These are phyloP conservation scores for Dolomedes plantarius DNA, from an alignment of 2,888 invertebrate genomes.

Conservation along the genomic window DNA sequence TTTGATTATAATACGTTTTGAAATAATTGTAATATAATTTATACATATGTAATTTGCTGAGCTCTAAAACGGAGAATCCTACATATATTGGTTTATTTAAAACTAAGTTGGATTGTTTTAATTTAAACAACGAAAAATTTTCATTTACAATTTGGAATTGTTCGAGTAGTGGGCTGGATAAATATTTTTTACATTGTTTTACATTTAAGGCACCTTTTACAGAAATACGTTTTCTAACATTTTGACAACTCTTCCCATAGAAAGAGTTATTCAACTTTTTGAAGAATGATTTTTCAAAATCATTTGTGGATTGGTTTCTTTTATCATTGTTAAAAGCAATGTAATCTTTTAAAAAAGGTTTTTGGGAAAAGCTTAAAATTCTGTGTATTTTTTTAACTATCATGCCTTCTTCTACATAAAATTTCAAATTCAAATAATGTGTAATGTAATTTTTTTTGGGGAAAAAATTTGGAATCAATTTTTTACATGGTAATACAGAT, in stretches of 20 bases:
- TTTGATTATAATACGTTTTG: not conserved
- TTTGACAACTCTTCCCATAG: constrained; percentile 23
- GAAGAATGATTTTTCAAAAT: constrained; percentile 15
- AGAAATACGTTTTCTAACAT: constrained; percentile 11
- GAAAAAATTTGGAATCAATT: not conserved
- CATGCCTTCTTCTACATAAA: constrained; percentile 24
- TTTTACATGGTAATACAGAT: not conserved
- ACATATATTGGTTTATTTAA: constrained; percentile 32
- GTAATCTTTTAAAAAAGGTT: constrained; percentile 17
- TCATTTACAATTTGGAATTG: constrained; percentile 33
- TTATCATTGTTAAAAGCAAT: constrained; percentile 30
- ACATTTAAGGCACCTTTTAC: constrained; percentile 29
- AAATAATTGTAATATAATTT: not conserved
- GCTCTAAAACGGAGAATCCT: constrained; percentile 15
- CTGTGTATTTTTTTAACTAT: constrained; percentile 30
- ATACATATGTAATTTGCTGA: not conserved
- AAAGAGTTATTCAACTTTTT: constrained; percentile 23
- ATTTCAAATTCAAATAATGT: constrained; percentile 39
- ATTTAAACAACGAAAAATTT: constrained; percentile 28
- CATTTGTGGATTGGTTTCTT: not conserved
- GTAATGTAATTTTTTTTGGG: constrained; percentile 28
- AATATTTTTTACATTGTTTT: constrained; percentile 31
- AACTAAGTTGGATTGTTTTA: constrained; percentile 6
- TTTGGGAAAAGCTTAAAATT: constrained; percentile 29
- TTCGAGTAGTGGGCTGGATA: constrained; percentile 17